Evolutionary conservation across 2,113 vertebrate genomes (phyloP).

Genomic region (Ictalurus punctatus): DNA sequence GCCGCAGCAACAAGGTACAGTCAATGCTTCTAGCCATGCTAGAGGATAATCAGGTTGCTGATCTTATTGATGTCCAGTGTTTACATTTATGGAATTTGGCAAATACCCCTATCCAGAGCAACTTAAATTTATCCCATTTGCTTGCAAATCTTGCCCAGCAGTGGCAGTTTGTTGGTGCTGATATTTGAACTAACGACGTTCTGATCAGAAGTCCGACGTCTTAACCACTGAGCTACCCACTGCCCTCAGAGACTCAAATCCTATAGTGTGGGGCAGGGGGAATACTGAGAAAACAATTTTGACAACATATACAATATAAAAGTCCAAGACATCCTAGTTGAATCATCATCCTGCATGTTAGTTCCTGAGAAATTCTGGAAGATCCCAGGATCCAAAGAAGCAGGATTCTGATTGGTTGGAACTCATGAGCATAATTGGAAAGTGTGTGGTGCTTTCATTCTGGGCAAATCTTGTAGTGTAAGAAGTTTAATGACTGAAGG

Average conservation of each 20-base stretch:
- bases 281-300: neutral
- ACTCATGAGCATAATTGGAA: neutral
- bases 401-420: neutral
- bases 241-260: neutral
- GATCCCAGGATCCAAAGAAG: neutral
- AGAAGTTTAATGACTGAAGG: neutral
- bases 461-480: neutral
- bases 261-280: neutral
- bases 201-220: too few species aligned
- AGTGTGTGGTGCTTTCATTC: neutral
- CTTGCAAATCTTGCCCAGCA: too few species aligned
- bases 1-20: conserved; percentile 83
- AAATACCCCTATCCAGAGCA: too few species aligned
- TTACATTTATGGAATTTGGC: neutral
- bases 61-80: neutral
- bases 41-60: neutral
- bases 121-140: too few species aligned
- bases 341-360: neutral
- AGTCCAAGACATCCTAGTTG: neutral
- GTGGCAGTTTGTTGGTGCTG: too few species aligned
- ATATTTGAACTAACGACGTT: too few species aligned
- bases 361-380: neutral
- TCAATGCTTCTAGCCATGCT: neutral
- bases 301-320: neutral
- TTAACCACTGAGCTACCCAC: too few species aligned